Conservation (phyloP, 2,797 vertebrate species). For the Myioborus miniatus region DNA sequence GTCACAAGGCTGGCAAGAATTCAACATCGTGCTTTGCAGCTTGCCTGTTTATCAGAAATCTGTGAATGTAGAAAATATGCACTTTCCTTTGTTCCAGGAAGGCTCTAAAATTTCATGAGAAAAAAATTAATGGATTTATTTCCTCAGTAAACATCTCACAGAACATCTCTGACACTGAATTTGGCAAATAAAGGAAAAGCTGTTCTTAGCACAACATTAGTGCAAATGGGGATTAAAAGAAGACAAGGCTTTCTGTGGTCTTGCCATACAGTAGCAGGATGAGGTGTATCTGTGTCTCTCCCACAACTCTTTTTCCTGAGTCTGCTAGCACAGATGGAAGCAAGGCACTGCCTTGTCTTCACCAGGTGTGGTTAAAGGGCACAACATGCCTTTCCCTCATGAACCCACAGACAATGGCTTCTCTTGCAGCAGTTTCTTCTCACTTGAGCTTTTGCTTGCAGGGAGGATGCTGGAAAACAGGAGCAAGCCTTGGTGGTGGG, state of each 20-base stretch:
- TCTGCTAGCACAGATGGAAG: not conserved
- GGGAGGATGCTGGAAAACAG: not conserved
- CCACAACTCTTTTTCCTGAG: not conserved
- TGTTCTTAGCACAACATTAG: not conserved
- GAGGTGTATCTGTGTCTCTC: not conserved
- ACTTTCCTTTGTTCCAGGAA: not conserved
- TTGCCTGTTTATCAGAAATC: constrained; percentile 33
- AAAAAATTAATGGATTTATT: not conserved
- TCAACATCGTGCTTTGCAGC: constrained; percentile 36
- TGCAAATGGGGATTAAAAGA: not conserved
- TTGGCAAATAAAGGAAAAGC: not conserved
- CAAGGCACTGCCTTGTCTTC: not conserved
- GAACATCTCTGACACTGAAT: not conserved
- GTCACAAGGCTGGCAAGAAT: constrained; percentile 30
- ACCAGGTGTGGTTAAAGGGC: not conserved
- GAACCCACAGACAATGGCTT: not conserved
- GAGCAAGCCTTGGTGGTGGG: not conserved
- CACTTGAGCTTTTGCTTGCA: not conserved
- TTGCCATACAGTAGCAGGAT: not conserved
- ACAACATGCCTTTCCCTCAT: not conserved
- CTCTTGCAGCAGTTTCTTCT: not conserved
- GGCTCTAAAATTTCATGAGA: not conserved
- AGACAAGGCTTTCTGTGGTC: not conserved
- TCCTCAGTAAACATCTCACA: not conserved
- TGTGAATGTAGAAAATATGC: not conserved